Base-by-base conservation (phyloP, 2,797 vertebrate species). In the Sebastiscus tertius region DNA sequence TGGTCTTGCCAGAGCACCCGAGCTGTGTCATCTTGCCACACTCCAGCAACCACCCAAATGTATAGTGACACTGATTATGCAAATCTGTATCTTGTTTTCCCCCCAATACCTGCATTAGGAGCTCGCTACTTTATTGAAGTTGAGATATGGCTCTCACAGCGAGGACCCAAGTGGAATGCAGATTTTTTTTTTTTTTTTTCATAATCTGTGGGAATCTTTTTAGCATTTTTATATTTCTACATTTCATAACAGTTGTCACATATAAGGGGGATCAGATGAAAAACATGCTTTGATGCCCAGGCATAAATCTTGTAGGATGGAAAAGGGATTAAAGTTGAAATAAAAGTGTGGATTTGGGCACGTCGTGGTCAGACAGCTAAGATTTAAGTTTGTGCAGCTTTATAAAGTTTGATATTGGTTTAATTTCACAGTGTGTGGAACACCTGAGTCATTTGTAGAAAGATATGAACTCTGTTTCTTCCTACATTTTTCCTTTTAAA, bases 11-110 rank as follows among this genome's bases (percentile, higher is more conserved):
- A 88, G 88, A 89, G 91, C 89, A 86, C 88, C 89, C 81, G 82
- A 94, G 91, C 92, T 87, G 91, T 95, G 93, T 96, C 95, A 95
- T 95, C 94, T 94, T 92, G 91, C 95, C 94, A 95, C 95, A 95
- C 93, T 93, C 93, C 93, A 93, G 88, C 93, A 91, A 86, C 92
- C 91, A 92, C 87, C 90, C 91, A 96, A 96, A 96, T 96, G 92
- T 95, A 93, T 95, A 96, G 95, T 96, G 96, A 96, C 96, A 96
- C 92, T 96, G 95, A 96, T 96, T 96, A 96, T 96, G 96, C 95
- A 96, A 96, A 96, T 96, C 96, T 96, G 91, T 86, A 92, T 95
- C 93, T 94, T 95, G 92, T 94, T 92, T 92, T 87, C 85, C 89
- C 80, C 71, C 90, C 93, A 89, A 91, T 95, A 96, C 96, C 96